Conservation (phyloP, 2,113 vertebrate genomes). For the Sinocyclocheilus grahami region DNA sequence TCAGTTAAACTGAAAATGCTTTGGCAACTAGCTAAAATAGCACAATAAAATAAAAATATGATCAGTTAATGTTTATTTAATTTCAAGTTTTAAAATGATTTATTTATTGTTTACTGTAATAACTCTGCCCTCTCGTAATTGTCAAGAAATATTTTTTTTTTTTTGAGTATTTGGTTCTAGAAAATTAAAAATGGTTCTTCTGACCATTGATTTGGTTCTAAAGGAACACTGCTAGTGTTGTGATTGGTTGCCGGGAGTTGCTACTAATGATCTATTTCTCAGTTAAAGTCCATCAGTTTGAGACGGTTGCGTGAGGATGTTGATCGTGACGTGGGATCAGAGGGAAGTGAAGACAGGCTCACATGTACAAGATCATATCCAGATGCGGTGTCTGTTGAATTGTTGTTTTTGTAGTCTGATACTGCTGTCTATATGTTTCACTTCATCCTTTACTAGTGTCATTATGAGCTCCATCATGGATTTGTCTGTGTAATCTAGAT, state of each 20-base stretch:
- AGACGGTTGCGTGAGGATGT: constrained; percentile 4
- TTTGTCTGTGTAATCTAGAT: background rate
- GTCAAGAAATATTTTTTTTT: no score
- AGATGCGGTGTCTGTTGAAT: background rate
- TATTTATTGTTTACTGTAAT: background rate
- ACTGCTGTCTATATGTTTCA: background rate
- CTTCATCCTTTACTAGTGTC: background rate
- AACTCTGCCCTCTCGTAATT: background rate
- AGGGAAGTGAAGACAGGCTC: constrained; percentile 13
- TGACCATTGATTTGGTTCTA: background rate
- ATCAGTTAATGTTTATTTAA: background rate
- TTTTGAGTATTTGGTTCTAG: background rate
- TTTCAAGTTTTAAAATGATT: background rate
- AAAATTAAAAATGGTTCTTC: background rate
- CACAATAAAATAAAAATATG: background rate
- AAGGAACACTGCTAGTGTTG: background rate
- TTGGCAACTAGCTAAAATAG: background rate
- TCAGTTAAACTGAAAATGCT: background rate
- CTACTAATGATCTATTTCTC: background rate
- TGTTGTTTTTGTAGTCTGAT: constrained; percentile 5
- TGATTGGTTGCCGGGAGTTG: background rate
- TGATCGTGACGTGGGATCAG: constrained; percentile 1
- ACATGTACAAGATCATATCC: background rate
- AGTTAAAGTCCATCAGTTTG: background rate
- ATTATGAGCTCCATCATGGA: background rate